Base-by-base conservation (phyloP, 2,113 vertebrate genomes). In the Ailuropoda melanoleuca region DNA sequence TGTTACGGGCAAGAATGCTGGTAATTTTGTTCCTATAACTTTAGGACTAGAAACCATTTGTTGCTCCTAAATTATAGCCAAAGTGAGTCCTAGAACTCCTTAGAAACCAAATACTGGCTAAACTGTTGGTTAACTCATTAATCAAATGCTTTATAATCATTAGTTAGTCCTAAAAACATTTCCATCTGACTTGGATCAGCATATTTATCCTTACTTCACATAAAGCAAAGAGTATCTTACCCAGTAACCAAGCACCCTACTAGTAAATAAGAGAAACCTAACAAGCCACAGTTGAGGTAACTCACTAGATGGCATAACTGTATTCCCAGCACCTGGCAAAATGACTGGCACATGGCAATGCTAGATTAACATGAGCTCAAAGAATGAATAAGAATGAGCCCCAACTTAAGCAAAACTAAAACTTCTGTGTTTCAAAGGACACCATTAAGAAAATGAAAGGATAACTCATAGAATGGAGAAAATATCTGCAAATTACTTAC, bases 401-500 rank as follows among this genome's bases (percentile, higher is more conserved):
- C n/a, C 24, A 84, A n/a, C 75, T 96, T 85, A 58, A 58, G 13
- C 55, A 81, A 83, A 92, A 37, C 24, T 64, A 60, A 75, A 82
- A 96, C 8, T n/a, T 75, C 43, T 34, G 21, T 50, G 62, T 29
- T 88, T 96, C 68, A 83, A 91, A 70, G 62, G 29, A 39, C 34
- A 87, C 43, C 53, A 56, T 78, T n/a, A 60, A 91, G 21, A 80
- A 43, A 43, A 43, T 81, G 43, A 92, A 83, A 89, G 19, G 50
- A 50, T 43, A 87, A 77, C 13, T 37, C 18, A 81, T 1, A 88
- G n/a, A 77, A 86, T 50, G 46, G 13, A 80, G 88, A 77, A 96
- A 80, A 93, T 53, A 93, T 68, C 66, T 93, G 29, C 48, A 95
- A 58, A 84, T 75, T 48, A 95, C 89, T 83, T 92, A 85, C 77